phyloP scores from a whole-genome alignment of 1,140 invertebrate species.

The Phymastichus coffea region DNA sequence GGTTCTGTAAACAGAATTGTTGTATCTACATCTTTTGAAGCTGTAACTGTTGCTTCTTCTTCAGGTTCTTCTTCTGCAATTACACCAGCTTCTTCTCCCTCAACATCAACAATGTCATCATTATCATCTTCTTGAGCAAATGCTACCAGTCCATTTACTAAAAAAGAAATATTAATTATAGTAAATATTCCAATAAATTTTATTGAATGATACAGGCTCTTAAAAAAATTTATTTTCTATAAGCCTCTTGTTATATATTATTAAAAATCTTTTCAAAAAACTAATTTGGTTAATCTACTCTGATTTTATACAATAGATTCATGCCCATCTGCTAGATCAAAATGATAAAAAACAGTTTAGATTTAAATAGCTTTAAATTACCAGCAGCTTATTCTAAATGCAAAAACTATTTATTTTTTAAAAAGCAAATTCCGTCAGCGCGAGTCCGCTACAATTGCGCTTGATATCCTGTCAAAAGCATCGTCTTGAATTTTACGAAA shows the following conservation, averaged over 20 bases:
- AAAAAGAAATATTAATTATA: slow-evolving; percentile 31
- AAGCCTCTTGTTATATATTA: slow-evolving; percentile 7
- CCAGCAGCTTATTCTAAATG: too few relatives aligned
- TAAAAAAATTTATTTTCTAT: slow-evolving; percentile 15
- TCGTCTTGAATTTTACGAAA: slow-evolving; percentile 7
- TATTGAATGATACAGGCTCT: slow-evolving; percentile 9
- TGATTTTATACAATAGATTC: not conserved
- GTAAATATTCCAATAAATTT: not conserved
- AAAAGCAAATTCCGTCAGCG: too few relatives aligned
- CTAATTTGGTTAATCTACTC: not conserved
- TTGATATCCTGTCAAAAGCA: too few relatives aligned
- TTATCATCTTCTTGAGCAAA: slow-evolving; percentile 74
- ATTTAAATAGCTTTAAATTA: too few relatives aligned
- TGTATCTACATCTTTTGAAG: slow-evolving; percentile 91
- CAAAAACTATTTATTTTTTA: too few relatives aligned
- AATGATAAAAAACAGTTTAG: too few relatives aligned
- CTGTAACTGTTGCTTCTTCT: slow-evolving; percentile 66
- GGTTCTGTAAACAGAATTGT: slow-evolving; percentile 92
- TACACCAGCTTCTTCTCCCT: slow-evolving; percentile 68
- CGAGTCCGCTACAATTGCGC: too few relatives aligned
- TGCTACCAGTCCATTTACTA: slow-evolving; percentile 61
- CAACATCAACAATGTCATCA: slow-evolving; percentile 74
- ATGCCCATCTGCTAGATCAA: too few relatives aligned
- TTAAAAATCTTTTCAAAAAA: slow-evolving; percentile 11
- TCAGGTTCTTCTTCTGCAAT: slow-evolving; percentile 67